Evolutionary conservation across 2,113 vertebrate species (phyloP).

Genomic region (Casuarius casuarius): DNA sequence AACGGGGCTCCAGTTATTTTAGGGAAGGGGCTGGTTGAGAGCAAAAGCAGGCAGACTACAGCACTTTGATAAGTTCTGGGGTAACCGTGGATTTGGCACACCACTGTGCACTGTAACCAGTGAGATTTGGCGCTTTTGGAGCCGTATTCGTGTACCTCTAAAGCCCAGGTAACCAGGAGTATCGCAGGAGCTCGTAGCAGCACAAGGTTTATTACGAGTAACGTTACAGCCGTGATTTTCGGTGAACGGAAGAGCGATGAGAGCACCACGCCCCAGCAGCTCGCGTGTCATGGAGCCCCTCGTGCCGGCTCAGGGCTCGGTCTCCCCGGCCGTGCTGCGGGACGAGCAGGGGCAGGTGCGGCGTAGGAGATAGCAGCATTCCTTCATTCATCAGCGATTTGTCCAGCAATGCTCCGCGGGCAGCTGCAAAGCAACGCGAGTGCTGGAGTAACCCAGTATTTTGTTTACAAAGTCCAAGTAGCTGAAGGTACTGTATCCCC

Average conservation of each 20-base stretch:
- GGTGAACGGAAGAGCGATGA: slow-evolving; percentile 23
- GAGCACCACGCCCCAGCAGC: slow-evolving; percentile 35
- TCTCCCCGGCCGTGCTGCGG: not conserved
- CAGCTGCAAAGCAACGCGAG: not conserved
- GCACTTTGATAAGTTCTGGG: not conserved
- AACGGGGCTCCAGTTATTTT: not conserved
- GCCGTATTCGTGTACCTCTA: not conserved
- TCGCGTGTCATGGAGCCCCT: not conserved
- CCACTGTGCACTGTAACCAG: not conserved
- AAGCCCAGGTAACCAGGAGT: not conserved
- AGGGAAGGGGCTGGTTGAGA: not conserved
- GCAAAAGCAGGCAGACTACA: not conserved
- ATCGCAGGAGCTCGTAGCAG: not conserved
- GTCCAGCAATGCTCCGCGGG: not conserved
- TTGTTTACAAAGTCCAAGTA: not conserved
- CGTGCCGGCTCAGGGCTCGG: not conserved
- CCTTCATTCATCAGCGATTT: slow-evolving; percentile 52
- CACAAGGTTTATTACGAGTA: not conserved
- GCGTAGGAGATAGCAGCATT: not conserved
- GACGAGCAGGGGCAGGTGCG: slow-evolving; percentile 34
- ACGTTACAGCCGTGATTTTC: not conserved
- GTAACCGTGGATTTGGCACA: too few relatives aligned
- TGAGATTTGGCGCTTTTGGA: not conserved
- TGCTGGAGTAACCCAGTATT: slow-evolving; percentile 1
- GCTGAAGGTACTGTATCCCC: not conserved